Percentiles rank a stretch among this genome's conserved stretches.
Evolutionary conservation across 1,140 invertebrate genomes (phyloP).

Genomic region (Conus ventricosus): DNA sequence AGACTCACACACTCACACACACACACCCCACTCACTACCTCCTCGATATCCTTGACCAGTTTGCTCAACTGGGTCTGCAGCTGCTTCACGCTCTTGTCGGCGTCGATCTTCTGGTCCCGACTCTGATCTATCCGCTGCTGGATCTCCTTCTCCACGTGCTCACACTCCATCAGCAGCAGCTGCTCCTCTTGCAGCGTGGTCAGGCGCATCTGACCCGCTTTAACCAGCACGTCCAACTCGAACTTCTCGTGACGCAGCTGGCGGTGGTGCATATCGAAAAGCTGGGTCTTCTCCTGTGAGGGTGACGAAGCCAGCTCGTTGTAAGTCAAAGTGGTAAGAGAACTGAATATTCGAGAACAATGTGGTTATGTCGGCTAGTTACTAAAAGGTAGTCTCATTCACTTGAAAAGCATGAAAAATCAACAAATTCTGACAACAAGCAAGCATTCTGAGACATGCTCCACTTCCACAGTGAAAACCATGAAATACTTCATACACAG

Average conservation of each 20-base stretch:
- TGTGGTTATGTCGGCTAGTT: too few relatives aligned
- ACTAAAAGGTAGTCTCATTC: too few relatives aligned
- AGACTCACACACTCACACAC: background rate
- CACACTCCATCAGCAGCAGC: slow-evolving; percentile 24
- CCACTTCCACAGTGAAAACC: too few relatives aligned
- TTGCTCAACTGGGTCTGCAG: background rate
- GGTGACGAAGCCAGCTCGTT: too few relatives aligned
- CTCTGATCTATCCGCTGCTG: background rate
- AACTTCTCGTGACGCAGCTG: slow-evolving; percentile 25
- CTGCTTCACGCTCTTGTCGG: background rate
- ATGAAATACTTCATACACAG: too few relatives aligned
- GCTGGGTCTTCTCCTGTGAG: background rate
- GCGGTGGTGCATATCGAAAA: slow-evolving; percentile 27
- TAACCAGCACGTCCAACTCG: background rate
- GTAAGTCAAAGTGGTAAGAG: too few relatives aligned
- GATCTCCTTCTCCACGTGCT: slow-evolving; percentile 18
- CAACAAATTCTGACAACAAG: too few relatives aligned
- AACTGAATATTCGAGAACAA: too few relatives aligned
- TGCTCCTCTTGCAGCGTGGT: slow-evolving; percentile 17
- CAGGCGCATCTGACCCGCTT: background rate
- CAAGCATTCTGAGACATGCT: too few relatives aligned
- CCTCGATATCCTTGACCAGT: slow-evolving; percentile 4
- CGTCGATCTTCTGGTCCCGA: background rate
- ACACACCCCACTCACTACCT: background rate
- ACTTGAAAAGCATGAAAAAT: too few relatives aligned